A percentile compares a stretch with the other conserved stretches of the same genome.
Conservation (phyloP, 37 sponge, comb jelly and placozoan genomes). For the Mnemiopsis leidyi region DNA sequence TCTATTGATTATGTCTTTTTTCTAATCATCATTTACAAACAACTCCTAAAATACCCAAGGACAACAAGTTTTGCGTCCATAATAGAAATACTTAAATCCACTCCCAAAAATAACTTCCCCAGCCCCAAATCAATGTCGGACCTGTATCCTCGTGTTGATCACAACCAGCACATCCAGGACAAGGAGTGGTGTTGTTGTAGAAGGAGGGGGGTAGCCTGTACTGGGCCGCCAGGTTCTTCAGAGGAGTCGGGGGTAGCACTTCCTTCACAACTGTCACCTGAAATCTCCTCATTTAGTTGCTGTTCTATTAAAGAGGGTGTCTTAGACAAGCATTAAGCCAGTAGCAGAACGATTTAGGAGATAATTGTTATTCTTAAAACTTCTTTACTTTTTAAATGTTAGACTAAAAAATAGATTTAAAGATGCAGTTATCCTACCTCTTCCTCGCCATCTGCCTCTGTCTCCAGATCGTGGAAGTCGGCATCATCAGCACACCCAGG, state of each 20-base stretch:
- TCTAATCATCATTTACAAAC: too few relatives aligned
- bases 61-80: too few relatives aligned
- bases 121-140: too few relatives aligned
- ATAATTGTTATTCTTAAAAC: background rate
- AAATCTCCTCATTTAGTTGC: too few relatives aligned
- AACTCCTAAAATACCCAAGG: too few relatives aligned
- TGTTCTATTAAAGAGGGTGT: too few relatives aligned
- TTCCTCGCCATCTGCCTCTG: background rate
- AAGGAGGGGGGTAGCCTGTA: constrained; percentile 34
- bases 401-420: background rate
- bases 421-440: background rate
- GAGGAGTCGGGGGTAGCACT: constrained; percentile 10
- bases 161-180: constrained; percentile 16
- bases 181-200: background rate
- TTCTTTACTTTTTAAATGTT: background rate
- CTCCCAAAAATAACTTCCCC: too few relatives aligned
- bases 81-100: too few relatives aligned
- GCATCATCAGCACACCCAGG: constrained; percentile 13
- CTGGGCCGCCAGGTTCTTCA: constrained; percentile 13
- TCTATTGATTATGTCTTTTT: too few relatives aligned
- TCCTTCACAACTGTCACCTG: constrained; percentile 13
- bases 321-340: too few relatives aligned
- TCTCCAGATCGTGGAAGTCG: background rate
- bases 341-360: background rate
- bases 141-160: background rate